Evolutionary conservation across 2,797 vertebrate genomes (phyloP), one percentile per base, ranked within the genome.

Genomic region (Scolopax rusticola): DNA sequence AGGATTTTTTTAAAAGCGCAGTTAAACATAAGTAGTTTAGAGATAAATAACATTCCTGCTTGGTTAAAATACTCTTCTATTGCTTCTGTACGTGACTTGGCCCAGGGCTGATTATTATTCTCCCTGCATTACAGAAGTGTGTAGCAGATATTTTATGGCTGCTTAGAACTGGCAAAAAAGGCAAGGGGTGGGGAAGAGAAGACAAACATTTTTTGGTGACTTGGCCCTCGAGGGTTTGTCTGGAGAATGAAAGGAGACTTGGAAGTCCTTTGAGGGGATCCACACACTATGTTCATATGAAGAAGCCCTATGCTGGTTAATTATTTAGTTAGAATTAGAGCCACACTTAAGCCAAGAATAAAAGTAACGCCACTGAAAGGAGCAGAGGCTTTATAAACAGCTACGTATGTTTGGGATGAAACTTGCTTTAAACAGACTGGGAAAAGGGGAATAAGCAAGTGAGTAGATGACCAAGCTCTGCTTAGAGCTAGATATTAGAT

Each of bases 71-170:
- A 50, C 71, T 85, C 41, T 92, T 87, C 88, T 78, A 32, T 87
- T 97, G 45, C 93, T 95, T 93, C 84, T 77, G 83, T 92, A 95
- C 28, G 56, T 96, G 94, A 93, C 88, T 94, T 95, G 96, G 94
- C 90, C 86, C 43, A 69, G 38, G 68, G 47, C 61, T 85, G 86
- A 30, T 93, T 92, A 84, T 95, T 95, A 88, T 91, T 91, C 61
- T 94, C 61, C 43, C 68, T 71, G 68, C 90, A 90, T 80, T 71
- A 77, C 53, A 92, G 56, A 92, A 97, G 86, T 84, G 93, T 90
- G 91, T 68, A 89, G 70, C 67, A 92, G 77, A 91, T 94, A 91
- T 69, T 95, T 96, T 70, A 95, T 80, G 88, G 80, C 28, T 90
- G 70, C 53, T 89, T 90, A 89, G 63, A 87, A 84, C 80, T 89